phyloP scores from a whole-genome alignment of 2,888 invertebrate species.

The Brenthis hecate region DNA sequence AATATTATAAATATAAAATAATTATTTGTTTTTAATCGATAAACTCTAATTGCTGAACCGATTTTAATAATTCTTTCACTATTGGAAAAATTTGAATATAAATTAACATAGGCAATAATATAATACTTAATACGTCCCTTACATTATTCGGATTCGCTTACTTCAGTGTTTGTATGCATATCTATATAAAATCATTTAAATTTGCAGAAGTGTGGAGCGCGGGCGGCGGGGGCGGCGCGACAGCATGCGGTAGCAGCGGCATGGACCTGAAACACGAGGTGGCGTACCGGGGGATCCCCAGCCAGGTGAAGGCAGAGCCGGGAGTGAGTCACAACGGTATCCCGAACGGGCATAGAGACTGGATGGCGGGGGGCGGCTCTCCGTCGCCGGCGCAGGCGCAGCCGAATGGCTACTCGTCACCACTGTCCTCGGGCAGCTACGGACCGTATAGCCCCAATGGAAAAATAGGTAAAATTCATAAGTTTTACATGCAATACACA shows the following conservation, averaged over 20 bases:
- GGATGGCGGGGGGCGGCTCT: constrained; percentile 82
- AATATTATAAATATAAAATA: no score
- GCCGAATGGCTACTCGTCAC: constrained; percentile 92
- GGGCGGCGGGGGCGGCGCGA: constrained; percentile 76
- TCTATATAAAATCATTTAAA: neutral
- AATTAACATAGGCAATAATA: no score
- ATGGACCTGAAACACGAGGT: constrained; percentile 87
- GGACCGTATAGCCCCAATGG: constrained; percentile 95
- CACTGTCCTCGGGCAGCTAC: constrained; percentile 93
- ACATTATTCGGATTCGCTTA: neutral
- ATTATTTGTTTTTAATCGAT: no score
- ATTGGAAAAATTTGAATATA: no score
- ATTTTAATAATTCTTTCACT: no score
- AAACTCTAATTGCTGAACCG: no score
- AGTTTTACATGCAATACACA: no score
- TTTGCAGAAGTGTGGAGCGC: constrained; percentile 78
- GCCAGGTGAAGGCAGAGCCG: constrained; percentile 78
- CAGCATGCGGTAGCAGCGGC: constrained; percentile 82
- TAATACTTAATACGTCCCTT: no score
- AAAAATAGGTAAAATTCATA: constrained; percentile 88
- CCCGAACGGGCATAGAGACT: constrained; percentile 76
- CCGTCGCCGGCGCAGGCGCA: constrained; percentile 84
- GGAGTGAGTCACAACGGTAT: constrained; percentile 79
- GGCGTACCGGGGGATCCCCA: constrained; percentile 80
- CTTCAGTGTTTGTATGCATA: neutral